Evolutionary conservation across 2,888 invertebrate species (phyloP), one percentile per base, ranked within the genome.

Genomic region (Meiosimyza decipiens): DNA sequence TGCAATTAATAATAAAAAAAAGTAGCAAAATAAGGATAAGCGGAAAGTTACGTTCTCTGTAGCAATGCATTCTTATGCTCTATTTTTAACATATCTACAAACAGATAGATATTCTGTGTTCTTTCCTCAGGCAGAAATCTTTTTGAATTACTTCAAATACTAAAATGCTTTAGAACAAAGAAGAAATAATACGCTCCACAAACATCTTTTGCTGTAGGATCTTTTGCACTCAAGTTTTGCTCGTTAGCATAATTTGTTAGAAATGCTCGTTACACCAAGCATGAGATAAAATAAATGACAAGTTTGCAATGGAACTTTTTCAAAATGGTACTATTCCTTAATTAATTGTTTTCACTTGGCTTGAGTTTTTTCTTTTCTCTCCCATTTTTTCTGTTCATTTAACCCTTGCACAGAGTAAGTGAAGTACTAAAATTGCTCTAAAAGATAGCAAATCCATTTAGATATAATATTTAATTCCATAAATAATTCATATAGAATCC

Each of bases 271-370:
- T 9, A 33, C 18, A 64, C 28, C 18, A 18, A 40, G 9, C 9
- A 40, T 40, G 40, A 40, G 40, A 40, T 18, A 33, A 22, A 64
- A 49, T 49, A 49, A 70, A 62, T 70, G 70, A 70, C 70, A 70
- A 70, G 54, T 62, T 40, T 70, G 28, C 62, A 52, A 70, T 62
- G 60, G 47, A 63, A 70, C 70, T 70, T 70, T 57, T 40, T 52
- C 70, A 47, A 70, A 62, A 70, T 40, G 40, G 9, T 9, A 7
- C 9, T 70, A 63, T 63, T 47, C 62, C 63, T 70, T 59, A 70
- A 70, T 62, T 62, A 70, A 62, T 62, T 70, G 70, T 70, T 63
- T 70, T 51, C 70, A 70, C 62, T 47, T 54, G 70, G 60, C 16
- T 69, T 51, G n/a, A 15, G 16, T 52, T 70, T 49, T 50, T 50